phyloP scores from a whole-genome alignment of 2,113 vertebrate genomes.

The Colaptes auratus region DNA sequence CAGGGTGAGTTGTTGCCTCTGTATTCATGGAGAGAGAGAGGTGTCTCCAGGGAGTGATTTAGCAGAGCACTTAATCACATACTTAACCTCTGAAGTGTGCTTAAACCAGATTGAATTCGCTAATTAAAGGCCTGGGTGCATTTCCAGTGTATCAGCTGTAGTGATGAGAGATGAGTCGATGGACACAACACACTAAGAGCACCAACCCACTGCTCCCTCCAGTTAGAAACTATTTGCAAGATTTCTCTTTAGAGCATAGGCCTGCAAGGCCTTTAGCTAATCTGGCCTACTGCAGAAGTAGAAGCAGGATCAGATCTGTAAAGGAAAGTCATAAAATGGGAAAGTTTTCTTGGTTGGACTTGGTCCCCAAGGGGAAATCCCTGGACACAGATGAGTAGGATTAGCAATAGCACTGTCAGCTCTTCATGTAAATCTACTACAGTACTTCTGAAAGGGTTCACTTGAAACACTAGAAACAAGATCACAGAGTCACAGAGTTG shows the following conservation, averaged over 20 bases:
- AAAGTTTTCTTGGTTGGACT: background rate
- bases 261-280: background rate
- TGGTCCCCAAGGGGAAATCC: background rate
- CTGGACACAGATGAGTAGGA: background rate
- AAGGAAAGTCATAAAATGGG: background rate
- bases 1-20: background rate
- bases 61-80: background rate
- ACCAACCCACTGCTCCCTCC: background rate
- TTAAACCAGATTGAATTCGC: background rate
- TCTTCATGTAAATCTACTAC: background rate
- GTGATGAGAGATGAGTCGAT: background rate
- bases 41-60: background rate
- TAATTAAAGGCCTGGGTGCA: background rate
- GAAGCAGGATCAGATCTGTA: background rate
- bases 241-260: background rate
- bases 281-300: background rate
- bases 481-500: too few species aligned
- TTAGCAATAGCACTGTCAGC: background rate
- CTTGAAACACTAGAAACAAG: background rate
- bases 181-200: rapidly evolving
- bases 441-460: background rate
- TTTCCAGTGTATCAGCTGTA: background rate
- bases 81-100: slow-evolving; percentile 37
- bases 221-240: background rate
- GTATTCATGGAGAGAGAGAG: background rate